Percentiles rank a stretch among this genome's conserved stretches.
Conservation (phyloP, 1,140 invertebrate genomes). For the Drosophila melanogaster region Release_6_plus_ISO1_MT NT_033779.5:13340501-13341000, state of each 20-base stretch:
- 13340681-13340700: slow-evolving; percentile 11
- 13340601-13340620: slow-evolving; percentile 77
- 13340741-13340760: slow-evolving; percentile 70
- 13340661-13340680: slow-evolving; percentile 22
- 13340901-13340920: slow-evolving; percentile 13
- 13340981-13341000: background rate
- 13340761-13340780: slow-evolving; percentile 57
- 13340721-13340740: slow-evolving; percentile 83
- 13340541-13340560: slow-evolving; percentile 62
- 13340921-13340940: slow-evolving; percentile 26
- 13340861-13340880: slow-evolving; percentile 24
- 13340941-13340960: background rate
- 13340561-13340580: slow-evolving; percentile 35
- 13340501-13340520: slow-evolving; percentile 33
- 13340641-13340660: background rate
- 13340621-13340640: slow-evolving; percentile 36
- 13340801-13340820: slow-evolving; percentile 81
- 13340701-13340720: slow-evolving; percentile 58
- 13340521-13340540: slow-evolving; percentile 62
- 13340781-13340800: slow-evolving; percentile 72
- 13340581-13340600: slow-evolving; percentile 73
- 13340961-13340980: slow-evolving; percentile 2
- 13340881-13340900: background rate
- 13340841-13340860: slow-evolving; percentile 50
- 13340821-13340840: slow-evolving; percentile 76